Evolutionary conservation across 2,113 vertebrate species (phyloP), one percentile per base, ranked within the genome.

Genomic region (Lagenorhynchus albirostris): DNA sequence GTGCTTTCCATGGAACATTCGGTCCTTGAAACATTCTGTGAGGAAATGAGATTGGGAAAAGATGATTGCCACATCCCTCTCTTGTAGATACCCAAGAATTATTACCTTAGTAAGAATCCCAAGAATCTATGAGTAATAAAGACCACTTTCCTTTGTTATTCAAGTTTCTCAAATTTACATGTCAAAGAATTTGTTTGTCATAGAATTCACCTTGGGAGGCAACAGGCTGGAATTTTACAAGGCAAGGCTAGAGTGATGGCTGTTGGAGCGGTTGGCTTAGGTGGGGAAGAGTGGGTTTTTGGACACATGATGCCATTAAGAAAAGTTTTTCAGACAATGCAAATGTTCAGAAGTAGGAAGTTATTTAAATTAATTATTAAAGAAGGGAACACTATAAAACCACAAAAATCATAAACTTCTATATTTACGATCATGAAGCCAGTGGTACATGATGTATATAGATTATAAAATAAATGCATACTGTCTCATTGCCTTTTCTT

Each of bases 401-500:
- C 14, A 20, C 84, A 71, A 44, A 60, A 82, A 36, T 73, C 36
- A 77, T 62, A 71, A 93, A 31, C 6, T 65, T 41, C 25, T 70
- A 7, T 91, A 73, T 84, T 91, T 74, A 47, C 8, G 70, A 12
- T 1, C 47, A 89, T 73, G 47, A 12, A 81, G 21, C n/a, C 53
- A n/a, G 18, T 41, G 20, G 6, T 20, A 68, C 41, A 31, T n/a
- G 33, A 86, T 47, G 4, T 55, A 62, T 25, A 55, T 79, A 77
- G 41, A 0, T 63, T 88, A 3, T 73, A 91, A 96, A 89, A 86
- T 73, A 73, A 89, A 65, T 86, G 23, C 29, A 2, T 38, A 13
- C 79, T 68, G 68, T 86, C 38, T 82, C 17, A 63, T 23, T 95
- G n/a, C 9, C 62, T 29, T 63, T 97, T 93, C 92, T 88, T n/a